Conservation (phyloP, 2,888 invertebrate genomes). For the Scaptomyza flava region DNA sequence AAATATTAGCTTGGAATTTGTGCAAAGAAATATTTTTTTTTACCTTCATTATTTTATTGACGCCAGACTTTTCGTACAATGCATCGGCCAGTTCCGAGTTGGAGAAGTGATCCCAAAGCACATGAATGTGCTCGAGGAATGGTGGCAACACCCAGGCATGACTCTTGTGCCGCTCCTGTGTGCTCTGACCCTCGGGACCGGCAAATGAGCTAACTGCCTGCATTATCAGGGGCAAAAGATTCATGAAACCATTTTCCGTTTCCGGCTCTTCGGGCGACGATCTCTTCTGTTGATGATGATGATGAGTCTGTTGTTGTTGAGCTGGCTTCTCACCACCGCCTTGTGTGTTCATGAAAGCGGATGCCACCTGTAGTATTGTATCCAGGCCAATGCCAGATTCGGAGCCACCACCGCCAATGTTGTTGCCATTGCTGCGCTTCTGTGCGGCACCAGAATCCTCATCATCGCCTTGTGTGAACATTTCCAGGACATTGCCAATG, state of each 20-base stretch:
- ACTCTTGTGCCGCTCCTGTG: conserved; percentile 88
- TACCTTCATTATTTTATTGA: conserved; percentile 88
- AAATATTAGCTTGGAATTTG: not conserved
- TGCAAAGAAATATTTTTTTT: not conserved
- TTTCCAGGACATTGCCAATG: conserved; percentile 86
- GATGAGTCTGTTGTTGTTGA: conserved; percentile 64
- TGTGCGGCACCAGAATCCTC: conserved; percentile 52
- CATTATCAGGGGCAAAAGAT: conserved; percentile 88
- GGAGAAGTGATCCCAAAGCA: conserved; percentile 91
- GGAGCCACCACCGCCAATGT: conserved; percentile 43
- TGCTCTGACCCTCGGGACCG: conserved; percentile 87
- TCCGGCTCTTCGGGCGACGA: conserved; percentile 59
- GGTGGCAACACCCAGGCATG: conserved; percentile 91
- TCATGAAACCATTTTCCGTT: conserved; percentile 83
- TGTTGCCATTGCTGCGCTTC: conserved; percentile 56
- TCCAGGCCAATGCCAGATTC: conserved; percentile 86
- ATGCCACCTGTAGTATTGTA: conserved; percentile 86
- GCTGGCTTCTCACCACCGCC: conserved; percentile 55
- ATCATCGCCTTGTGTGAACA: conserved; percentile 84
- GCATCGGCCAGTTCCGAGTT: conserved; percentile 91
- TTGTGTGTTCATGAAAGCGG: conserved; percentile 85
- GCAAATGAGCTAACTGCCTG: conserved; percentile 87
- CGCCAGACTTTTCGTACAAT: conserved; percentile 90
- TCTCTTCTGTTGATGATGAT: conserved; percentile 73
- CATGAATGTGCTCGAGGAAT: conserved; percentile 88